Evolutionary conservation across 2,113 vertebrate species (phyloP).

Genomic region (Rousettus leschenaultii): DNA sequence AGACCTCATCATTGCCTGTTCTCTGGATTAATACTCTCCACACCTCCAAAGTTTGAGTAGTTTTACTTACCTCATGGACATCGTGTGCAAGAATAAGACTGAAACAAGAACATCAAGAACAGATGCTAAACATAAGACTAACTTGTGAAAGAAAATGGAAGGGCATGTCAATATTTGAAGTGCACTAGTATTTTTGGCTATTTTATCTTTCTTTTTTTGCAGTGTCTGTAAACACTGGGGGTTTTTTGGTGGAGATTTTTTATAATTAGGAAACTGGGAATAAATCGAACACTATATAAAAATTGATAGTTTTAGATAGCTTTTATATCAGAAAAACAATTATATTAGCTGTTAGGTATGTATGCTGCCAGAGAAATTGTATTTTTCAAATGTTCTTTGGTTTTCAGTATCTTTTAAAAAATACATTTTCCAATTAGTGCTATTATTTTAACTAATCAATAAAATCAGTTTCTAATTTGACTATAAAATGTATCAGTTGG

Average conservation of each 20-base stretch:
- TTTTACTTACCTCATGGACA: not conserved
- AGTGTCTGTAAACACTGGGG: not conserved
- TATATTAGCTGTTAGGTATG: not conserved
- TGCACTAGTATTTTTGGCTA: not conserved
- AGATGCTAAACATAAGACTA: not conserved
- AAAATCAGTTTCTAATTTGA: conserved; percentile 45
- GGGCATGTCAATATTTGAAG: not conserved
- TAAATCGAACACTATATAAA: conserved; percentile 12
- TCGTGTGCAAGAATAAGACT: not conserved
- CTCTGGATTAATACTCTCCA: not conserved
- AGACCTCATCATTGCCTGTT: not conserved
- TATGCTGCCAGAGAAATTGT: not conserved
- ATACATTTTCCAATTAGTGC: conserved; percentile 8
- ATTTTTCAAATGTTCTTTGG: conserved; percentile 32
- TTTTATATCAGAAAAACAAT: not conserved
- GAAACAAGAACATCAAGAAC: not conserved
- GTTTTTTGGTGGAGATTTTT: too few species aligned
- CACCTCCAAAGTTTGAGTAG: not conserved
- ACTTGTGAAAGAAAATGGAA: not conserved
- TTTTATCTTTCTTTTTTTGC: not conserved
- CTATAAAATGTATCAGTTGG: conserved; percentile 54
- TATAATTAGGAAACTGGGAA: not conserved
- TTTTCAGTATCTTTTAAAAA: conserved; percentile 35
- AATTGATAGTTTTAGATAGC: not conserved
- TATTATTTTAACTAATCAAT: conserved; percentile 66